Evolutionary conservation across 2,113 vertebrate species (phyloP).

Genomic region (Ceyx cyanopectus): DNA sequence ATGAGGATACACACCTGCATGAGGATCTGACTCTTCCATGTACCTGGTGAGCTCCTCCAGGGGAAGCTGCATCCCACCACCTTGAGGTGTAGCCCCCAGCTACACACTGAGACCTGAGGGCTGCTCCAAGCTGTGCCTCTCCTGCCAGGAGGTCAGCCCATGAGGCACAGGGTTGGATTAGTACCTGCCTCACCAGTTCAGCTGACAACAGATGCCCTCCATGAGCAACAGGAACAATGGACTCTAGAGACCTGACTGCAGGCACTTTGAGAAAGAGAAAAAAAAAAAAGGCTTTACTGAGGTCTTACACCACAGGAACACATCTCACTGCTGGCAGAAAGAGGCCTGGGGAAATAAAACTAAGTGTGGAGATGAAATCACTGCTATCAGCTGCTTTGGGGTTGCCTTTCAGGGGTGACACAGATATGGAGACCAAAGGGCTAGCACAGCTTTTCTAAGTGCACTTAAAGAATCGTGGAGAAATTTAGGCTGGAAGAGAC

Average conservation of each 20-base stretch:
- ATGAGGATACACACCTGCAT: background rate
- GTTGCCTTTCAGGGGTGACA: background rate
- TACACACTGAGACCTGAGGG: accelerated
- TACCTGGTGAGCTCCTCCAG: background rate
- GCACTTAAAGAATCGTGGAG: background rate
- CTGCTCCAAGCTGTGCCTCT: background rate
- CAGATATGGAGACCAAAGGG: background rate
- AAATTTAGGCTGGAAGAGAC: background rate
- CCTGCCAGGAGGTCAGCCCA: background rate
- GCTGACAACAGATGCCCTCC: background rate
- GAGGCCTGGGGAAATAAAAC: background rate
- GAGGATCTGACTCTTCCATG: background rate
- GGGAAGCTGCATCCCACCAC: background rate
- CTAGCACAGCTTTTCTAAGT: background rate
- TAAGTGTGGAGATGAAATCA: background rate
- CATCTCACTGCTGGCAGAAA: background rate
- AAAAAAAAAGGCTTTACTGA: background rate
- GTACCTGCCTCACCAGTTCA: background rate
- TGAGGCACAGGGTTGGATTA: background rate
- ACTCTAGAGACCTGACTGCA: background rate
- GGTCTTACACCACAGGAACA: background rate
- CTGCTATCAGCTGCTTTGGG: background rate
- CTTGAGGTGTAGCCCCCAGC: accelerated
- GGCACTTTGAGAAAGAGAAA: background rate
- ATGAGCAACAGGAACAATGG: background rate